These are phyloP conservation scores for Pantelozetes paolii DNA, from an alignment of 2,888 invertebrate species.

Conservation along the genomic window DNA sequence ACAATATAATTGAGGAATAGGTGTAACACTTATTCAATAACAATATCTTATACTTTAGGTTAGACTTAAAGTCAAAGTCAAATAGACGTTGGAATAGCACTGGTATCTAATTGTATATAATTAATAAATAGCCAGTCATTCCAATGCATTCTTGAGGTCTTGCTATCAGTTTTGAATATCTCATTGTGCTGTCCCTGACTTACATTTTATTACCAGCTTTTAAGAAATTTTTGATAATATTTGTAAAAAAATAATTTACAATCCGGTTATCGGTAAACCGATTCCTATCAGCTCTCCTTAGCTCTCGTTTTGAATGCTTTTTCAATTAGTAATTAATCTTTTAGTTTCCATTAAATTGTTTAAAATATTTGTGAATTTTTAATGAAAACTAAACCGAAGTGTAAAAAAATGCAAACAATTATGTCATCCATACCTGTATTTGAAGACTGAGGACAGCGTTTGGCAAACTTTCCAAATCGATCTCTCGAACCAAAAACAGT, in stretches of 20 bases:
- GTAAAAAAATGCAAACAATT: background rate
- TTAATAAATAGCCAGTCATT: background rate
- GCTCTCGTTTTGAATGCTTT: background rate
- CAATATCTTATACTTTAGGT: background rate
- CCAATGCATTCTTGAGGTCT: background rate
- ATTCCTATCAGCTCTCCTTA: constrained; percentile 21
- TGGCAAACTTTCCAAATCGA: constrained; percentile 66
- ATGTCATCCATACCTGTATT: constrained; percentile 51
- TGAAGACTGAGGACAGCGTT: constrained; percentile 58
- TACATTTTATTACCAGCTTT: constrained; percentile 22
- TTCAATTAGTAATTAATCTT: constrained; percentile 8
- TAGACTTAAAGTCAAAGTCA: background rate
- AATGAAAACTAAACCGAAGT: too few species aligned
- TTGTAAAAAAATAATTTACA: constrained; percentile 4
- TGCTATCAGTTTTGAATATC: background rate
- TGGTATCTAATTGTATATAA: constrained; percentile 15
- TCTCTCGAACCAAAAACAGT: constrained; percentile 70
- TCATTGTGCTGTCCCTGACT: constrained; percentile 22
- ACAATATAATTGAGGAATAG: constrained; percentile 23
- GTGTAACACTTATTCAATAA: constrained; percentile 21
- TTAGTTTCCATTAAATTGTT: background rate
- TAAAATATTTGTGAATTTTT: background rate
- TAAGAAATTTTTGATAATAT: constrained; percentile 3
- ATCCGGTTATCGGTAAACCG: constrained; percentile 25
- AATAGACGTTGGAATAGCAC: background rate